Evolutionary conservation across 2,797 vertebrate genomes (phyloP).

Genomic region (Chaunax sp.): DNA sequence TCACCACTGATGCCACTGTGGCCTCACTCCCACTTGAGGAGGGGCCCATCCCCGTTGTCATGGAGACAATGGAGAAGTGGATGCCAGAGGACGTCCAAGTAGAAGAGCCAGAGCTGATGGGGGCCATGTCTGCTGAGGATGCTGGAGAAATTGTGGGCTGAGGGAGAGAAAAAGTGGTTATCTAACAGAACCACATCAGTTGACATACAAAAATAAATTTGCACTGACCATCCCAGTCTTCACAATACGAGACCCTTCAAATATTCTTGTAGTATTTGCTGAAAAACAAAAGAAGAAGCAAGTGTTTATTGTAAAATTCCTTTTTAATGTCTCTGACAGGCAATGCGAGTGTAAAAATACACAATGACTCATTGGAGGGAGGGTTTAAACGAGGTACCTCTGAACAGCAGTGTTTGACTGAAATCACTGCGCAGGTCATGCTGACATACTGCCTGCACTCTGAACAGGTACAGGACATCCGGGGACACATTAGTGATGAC

Average conservation of each 20-base stretch:
- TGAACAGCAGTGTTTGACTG: slow-evolving; percentile 97
- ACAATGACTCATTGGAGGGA: background rate
- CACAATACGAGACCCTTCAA: slow-evolving; percentile 97
- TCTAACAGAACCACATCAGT: background rate
- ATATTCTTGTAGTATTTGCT: slow-evolving; percentile 98
- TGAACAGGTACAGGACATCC: slow-evolving; percentile 97
- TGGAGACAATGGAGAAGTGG: slow-evolving; percentile 98
- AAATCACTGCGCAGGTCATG: slow-evolving; percentile 98
- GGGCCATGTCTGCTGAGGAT: slow-evolving; percentile 98
- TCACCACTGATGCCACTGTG: slow-evolving; percentile 95
- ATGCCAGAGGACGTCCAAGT: slow-evolving; percentile 98
- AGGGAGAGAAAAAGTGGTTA: slow-evolving; percentile 26
- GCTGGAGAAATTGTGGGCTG: slow-evolving; percentile 96
- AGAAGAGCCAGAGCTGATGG: slow-evolving; percentile 98
- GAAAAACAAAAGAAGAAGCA: slow-evolving; percentile 32
- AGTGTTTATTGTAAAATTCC: background rate
- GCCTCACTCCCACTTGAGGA: slow-evolving; percentile 97
- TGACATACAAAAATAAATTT: slow-evolving; percentile 9
- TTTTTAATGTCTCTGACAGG: background rate
- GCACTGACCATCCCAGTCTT: slow-evolving; percentile 98
- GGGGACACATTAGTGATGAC: slow-evolving; percentile 95
- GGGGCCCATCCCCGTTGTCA: slow-evolving; percentile 97
- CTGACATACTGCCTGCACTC: slow-evolving; percentile 97
- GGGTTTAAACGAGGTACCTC: slow-evolving; percentile 82
- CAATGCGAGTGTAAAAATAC: slow-evolving; percentile 1